Evolutionary conservation across 2,113 vertebrate species (phyloP).

Genomic region (Vulpes ferrilata): DNA sequence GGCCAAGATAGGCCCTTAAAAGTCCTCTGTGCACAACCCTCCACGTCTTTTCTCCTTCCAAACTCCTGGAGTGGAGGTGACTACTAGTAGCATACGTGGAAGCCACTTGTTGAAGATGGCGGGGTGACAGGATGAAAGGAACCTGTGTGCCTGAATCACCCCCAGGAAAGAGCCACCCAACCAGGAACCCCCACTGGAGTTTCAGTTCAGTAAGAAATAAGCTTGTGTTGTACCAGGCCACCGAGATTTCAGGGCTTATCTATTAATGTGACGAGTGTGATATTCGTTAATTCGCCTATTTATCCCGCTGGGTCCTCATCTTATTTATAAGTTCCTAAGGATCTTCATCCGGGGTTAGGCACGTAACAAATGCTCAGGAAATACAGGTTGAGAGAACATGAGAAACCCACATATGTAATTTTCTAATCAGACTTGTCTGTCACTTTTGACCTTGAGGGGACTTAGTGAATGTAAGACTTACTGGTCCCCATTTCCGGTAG

Average conservation of each 20-base stretch:
- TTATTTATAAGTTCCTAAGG: neutral
- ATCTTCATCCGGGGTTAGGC: neutral
- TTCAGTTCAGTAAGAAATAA: neutral
- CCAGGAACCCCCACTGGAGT: neutral
- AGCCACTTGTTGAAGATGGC: neutral
- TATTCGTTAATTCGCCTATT: neutral
- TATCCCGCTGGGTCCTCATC: neutral
- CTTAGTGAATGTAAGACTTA: neutral
- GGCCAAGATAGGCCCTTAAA: neutral
- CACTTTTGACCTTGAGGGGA: neutral
- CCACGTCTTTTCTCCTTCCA: neutral
- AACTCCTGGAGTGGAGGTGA: neutral
- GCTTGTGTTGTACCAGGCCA: neutral
- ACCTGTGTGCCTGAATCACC: neutral
- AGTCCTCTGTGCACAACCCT: neutral
- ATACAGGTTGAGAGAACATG: neutral
- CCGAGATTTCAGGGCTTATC: neutral
- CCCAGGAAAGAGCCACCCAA: neutral
- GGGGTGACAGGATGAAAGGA: neutral
- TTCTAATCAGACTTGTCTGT: neutral
- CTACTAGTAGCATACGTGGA: neutral
- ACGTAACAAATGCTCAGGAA: neutral
- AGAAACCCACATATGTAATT: neutral
- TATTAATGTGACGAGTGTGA: neutral
- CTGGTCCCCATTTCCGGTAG: neutral